Conservation (phyloP, 2,113 vertebrate genomes). For the Cichladusa arquata region DNA sequence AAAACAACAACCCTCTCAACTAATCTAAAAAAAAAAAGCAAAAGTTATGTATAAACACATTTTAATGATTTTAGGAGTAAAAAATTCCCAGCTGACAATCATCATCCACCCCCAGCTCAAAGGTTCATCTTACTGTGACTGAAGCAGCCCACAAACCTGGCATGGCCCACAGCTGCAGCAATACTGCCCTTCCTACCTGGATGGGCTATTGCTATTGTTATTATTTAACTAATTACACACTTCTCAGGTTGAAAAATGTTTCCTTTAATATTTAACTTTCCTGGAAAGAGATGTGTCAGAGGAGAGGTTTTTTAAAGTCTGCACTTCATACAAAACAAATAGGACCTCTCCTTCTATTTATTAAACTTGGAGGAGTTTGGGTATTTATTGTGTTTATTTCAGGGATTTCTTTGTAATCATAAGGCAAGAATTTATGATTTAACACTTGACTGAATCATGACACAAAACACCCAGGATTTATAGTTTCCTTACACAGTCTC, state of each 20-base stretch:
- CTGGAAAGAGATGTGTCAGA: not conserved
- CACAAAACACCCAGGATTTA: not conserved
- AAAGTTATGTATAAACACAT: not conserved
- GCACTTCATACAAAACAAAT: not conserved
- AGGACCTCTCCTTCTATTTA: not conserved
- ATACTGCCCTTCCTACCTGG: not conserved
- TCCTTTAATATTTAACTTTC: not conserved
- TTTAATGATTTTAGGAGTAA: not conserved
- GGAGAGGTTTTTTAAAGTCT: not conserved
- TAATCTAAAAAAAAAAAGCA: not conserved
- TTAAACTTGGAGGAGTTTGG: not conserved
- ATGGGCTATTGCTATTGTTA: not conserved
- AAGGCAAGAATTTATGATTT: not conserved
- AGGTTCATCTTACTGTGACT: not conserved
- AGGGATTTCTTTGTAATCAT: not conserved
- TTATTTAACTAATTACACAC: not conserved
- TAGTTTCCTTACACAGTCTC: not conserved
- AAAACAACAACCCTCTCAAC: not conserved
- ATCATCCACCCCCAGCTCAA: not conserved
- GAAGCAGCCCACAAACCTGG: not conserved
- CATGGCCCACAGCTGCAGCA: not conserved
- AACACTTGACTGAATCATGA: not conserved
- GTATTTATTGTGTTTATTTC: not conserved
- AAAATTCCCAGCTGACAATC: not conserved
- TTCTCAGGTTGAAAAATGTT: not conserved